Base-by-base conservation (phyloP, 2,797 vertebrate species). In the Phrynocephalus forsythii region DNA sequence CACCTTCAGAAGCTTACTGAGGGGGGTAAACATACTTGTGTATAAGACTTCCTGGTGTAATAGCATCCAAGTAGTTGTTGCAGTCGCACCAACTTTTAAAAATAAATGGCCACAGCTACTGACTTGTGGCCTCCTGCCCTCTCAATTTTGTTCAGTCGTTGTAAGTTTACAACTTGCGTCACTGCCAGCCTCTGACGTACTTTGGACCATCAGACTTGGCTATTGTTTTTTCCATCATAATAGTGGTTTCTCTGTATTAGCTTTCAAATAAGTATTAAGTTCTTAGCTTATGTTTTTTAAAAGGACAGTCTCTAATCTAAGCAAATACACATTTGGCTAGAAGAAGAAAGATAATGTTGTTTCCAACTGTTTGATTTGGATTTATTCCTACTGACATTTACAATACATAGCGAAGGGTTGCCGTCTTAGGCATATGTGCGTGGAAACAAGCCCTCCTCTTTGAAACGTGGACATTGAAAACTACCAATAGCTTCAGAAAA, bases 311-410 rank as follows among this genome's bases (percentile, higher is more conserved):
- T 76, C 16, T 44, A 6, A 10, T 88, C 30, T 81, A 63, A 15
- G 30, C 66, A 75, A 80, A 78, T 86, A 56, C 48, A 26, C 50
- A 2, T 83, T 20, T 22, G 87, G 60, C 30, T 87, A 2, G 0
- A 11, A 60, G 33, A 33, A 26, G 33, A 48, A 86, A 30, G 44
- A 6, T 85, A 24, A 52, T 83, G 7, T 66, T 87, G 5, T 38
- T 84, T n/a, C 52, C 4, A 56, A 76, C 28, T 76, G 73, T 86
- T 80, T 86, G 68, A 33, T 81, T 79, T 86, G 52, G 77, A 68
- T 63, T 80, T 86, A 79, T 20, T 63, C 3, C 52, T 80, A 20
- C 33, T 6, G 33, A 69, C 24, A 63, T 81, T 80, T 60, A 80
- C 68, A 80, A 5, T n/a, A 33, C 44, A 80, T 60, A 67, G n/a